Conservation (phyloP, 2,888 invertebrate genomes). For the Conops quadrifasciatus region DNA sequence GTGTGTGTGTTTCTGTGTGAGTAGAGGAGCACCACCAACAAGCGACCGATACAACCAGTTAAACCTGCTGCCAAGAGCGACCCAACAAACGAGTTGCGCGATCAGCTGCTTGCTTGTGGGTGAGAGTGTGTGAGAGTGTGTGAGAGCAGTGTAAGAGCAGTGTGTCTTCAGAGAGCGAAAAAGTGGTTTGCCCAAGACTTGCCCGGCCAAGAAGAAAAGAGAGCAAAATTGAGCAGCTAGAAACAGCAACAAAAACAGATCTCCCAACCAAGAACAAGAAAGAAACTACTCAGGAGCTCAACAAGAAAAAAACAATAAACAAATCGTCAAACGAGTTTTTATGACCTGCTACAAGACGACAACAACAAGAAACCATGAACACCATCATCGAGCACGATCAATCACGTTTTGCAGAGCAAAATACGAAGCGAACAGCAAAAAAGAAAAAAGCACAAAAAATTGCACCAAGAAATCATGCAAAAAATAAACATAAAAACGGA, state of each 20-base stretch:
- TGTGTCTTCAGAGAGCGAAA: background rate
- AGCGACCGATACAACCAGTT: conserved; percentile 14
- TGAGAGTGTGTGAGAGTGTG: background rate
- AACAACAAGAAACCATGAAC: background rate
- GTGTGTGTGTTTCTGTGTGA: background rate
- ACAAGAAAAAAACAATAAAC: background rate
- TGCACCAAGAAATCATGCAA: background rate
- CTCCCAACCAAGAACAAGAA: too few relatives aligned
- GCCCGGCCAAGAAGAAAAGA: too few relatives aligned
- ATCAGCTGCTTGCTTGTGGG: conserved; percentile 4
- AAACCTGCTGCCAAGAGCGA: conserved; percentile 19
- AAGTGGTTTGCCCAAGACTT: background rate
- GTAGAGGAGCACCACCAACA: background rate
- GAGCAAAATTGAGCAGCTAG: too few relatives aligned
- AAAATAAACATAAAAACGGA: background rate
- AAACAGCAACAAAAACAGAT: too few relatives aligned
- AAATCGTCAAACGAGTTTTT: conserved; percentile 14
- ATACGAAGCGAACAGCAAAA: background rate
- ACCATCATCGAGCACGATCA: conserved; percentile 29
- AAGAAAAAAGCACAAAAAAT: conserved; percentile 1
- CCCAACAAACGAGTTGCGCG: background rate
- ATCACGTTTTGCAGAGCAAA: conserved; percentile 24
- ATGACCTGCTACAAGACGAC: conserved; percentile 24
- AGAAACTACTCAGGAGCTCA: too few relatives aligned
- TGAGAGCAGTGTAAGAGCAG: background rate